Percentiles rank a stretch among this genome's conserved stretches.
Evolutionary conservation across 2,113 vertebrate genomes (phyloP).

Genomic region (Oryzias celebensis): DNA sequence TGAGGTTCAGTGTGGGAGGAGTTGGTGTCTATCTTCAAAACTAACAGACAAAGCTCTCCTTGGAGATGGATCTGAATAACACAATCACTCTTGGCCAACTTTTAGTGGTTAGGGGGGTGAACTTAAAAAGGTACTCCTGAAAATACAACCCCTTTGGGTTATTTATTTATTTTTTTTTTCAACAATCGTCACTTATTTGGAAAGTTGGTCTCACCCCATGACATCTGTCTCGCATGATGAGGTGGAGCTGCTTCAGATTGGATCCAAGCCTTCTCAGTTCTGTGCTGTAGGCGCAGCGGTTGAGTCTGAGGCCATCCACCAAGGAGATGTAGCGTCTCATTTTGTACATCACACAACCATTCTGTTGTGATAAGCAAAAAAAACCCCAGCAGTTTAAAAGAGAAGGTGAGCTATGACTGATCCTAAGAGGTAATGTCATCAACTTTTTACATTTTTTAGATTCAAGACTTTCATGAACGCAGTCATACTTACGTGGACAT

Average conservation of each 20-base stretch:
- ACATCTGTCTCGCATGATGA: constrained; percentile 65
- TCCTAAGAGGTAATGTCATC: too few relatives aligned
- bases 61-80: background rate
- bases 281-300: constrained; percentile 56
- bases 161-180: too few relatives aligned
- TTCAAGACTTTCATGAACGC: background rate
- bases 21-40: background rate
- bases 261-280: constrained; percentile 38
- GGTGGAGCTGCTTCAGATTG: constrained; percentile 59
- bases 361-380: constrained; percentile 56
- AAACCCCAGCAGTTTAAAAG: too few relatives aligned
- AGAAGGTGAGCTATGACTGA: too few relatives aligned
- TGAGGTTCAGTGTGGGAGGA: background rate
- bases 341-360: constrained; percentile 68
- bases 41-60: background rate
- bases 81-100: too few relatives aligned
- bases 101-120: too few relatives aligned
- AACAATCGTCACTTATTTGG: background rate
- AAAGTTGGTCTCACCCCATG: constrained; percentile 56
- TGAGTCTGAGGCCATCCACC: constrained; percentile 48
- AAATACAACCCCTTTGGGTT: too few relatives aligned
- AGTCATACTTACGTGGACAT: constrained; percentile 68
- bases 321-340: constrained; percentile 58
- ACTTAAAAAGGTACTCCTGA: too few relatives aligned
- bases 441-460: background rate